Percentiles rank a stretch among this genome's conserved stretches.
Evolutionary conservation across 2,888 invertebrate genomes (phyloP).

Genomic region (Ophion obscuratus): DNA sequence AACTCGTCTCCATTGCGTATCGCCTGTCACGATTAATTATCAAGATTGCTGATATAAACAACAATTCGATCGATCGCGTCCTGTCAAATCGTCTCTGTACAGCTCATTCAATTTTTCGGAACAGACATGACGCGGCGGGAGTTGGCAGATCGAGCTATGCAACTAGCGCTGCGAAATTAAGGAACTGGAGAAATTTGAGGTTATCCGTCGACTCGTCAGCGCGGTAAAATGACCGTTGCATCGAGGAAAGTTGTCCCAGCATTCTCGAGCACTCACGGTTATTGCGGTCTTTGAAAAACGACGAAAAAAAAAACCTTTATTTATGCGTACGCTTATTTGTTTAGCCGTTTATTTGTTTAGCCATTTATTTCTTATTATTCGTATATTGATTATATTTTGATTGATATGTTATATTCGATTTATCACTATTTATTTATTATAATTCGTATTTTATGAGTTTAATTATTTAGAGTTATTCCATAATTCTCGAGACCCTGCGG

Average conservation of each 20-base stretch:
- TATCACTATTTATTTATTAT: too few species aligned
- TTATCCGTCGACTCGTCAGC: conserved; percentile 17
- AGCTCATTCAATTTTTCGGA: not conserved
- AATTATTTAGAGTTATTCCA: too few species aligned
- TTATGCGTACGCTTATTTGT: too few species aligned
- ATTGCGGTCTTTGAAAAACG: too few species aligned
- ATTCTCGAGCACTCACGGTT: too few species aligned
- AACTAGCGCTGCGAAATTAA: not conserved
- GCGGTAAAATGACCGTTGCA: not conserved
- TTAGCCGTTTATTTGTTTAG: too few species aligned
- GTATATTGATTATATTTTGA: too few species aligned
- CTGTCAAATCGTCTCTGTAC: conserved; percentile 20
- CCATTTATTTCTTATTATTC: too few species aligned
- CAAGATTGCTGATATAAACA: not conserved
- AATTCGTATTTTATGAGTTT: too few species aligned
- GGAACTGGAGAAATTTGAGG: conserved; percentile 6
- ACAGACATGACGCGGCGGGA: not conserved
- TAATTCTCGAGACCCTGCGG: too few species aligned
- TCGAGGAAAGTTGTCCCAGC: too few species aligned
- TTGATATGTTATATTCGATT: too few species aligned
- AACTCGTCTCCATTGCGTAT: conserved; percentile 36
- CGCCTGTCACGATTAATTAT: not conserved
- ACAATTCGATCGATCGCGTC: not conserved
- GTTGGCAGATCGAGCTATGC: not conserved
- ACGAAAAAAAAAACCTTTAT: not conserved